phyloP scores from a whole-genome alignment of 2,797 vertebrate species.

The Melopsittacus undulatus region DNA sequence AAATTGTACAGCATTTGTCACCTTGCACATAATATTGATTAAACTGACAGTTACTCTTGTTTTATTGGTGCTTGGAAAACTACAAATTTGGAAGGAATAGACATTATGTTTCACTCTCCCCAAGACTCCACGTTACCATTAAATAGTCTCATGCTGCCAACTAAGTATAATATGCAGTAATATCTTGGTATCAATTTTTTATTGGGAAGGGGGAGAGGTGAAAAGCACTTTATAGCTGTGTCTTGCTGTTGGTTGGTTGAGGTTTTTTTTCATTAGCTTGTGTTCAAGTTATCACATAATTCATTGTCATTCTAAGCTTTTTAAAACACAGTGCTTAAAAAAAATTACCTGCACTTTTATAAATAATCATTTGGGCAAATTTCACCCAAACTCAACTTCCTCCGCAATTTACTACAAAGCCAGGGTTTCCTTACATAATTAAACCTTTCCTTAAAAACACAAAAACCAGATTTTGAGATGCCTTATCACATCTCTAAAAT shows the following conservation, averaged over 20 bases:
- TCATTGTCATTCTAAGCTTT: background rate
- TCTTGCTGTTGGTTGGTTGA: background rate
- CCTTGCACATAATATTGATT: slow-evolving; percentile 32
- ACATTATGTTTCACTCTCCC: background rate
- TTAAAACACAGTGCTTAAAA: background rate
- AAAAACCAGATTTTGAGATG: background rate
- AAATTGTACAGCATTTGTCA: slow-evolving; percentile 42
- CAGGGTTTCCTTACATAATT: background rate
- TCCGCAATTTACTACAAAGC: background rate
- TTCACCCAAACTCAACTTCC: background rate
- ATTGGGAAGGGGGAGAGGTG: background rate
- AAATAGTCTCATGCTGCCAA: slow-evolving; percentile 25
- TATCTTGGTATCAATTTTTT: background rate
- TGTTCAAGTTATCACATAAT: background rate
- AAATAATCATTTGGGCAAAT: background rate
- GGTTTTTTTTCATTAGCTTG: background rate
- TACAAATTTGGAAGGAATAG: slow-evolving; percentile 16
- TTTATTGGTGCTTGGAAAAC: slow-evolving; percentile 49
- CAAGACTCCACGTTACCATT: background rate
- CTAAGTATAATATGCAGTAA: background rate
- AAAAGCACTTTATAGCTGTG: background rate
- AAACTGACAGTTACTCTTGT: slow-evolving; percentile 34
- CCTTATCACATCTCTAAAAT: background rate
- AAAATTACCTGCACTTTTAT: background rate
- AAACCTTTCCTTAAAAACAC: background rate